phyloP scores from a whole-genome alignment of 2,797 vertebrate genomes.

The Bufotes viridis region DNA sequence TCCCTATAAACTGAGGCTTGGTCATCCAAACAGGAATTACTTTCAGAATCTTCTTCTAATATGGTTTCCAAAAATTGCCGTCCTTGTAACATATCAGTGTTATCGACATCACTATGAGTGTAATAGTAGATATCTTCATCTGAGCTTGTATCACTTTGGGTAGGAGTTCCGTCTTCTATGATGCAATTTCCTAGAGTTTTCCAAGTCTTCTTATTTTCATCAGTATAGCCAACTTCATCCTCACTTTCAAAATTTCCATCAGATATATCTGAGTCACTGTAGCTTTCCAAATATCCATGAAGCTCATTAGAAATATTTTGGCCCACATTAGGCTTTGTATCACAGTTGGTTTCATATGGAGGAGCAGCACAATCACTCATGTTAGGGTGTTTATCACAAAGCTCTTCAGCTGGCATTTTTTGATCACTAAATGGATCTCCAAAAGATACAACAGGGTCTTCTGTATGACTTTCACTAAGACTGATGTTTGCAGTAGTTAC shows the following conservation, averaged over 20 bases:
- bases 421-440: neutral
- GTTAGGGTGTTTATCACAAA: neutral
- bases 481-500: slow-evolving; percentile 58
- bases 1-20: neutral
- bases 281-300: slow-evolving; percentile 60
- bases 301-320: neutral
- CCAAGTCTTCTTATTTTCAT: slow-evolving; percentile 52
- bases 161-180: slow-evolving; percentile 17
- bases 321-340: neutral
- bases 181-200: slow-evolving; percentile 38
- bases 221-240: slow-evolving; percentile 55
- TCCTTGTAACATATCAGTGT: slow-evolving; percentile 9
- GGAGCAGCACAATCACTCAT: neutral
- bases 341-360: slow-evolving; percentile 24
- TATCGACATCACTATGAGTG: slow-evolving; percentile 46
- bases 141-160: slow-evolving; percentile 48
- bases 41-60: slow-evolving; percentile 61
- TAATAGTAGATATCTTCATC: slow-evolving; percentile 47
- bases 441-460: neutral
- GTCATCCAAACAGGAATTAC: slow-evolving; percentile 51
- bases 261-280: slow-evolving; percentile 64
- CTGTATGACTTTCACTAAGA: slow-evolving; percentile 30
- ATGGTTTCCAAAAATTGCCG: slow-evolving; percentile 33
- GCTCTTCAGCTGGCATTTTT: neutral
- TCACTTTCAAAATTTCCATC: slow-evolving; percentile 52